These are phyloP conservation scores for Lithosia quadra DNA, from an alignment of 2,888 invertebrate genomes.

Conservation along the genomic window DNA sequence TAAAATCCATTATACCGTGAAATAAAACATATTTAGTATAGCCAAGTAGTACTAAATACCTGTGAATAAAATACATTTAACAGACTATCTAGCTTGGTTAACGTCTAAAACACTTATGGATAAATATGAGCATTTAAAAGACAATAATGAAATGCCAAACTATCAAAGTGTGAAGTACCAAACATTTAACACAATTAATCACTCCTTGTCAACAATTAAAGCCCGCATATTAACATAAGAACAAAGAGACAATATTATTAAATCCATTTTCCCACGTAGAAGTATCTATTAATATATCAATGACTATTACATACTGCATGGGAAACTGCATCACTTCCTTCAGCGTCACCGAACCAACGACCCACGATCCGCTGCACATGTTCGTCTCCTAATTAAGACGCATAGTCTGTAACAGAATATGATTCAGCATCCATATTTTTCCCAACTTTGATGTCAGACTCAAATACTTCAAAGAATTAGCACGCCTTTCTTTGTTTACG, in stretches of 20 bases:
- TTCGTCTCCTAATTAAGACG: constrained; percentile 36
- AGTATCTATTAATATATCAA: constrained; percentile 33
- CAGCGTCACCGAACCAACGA: constrained; percentile 56
- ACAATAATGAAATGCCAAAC: background rate
- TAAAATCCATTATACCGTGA: too few species aligned
- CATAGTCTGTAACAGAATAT: constrained; percentile 19
- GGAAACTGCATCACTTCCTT: constrained; percentile 68
- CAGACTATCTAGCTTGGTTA: background rate
- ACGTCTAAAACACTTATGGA: background rate
- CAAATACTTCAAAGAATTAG: constrained; percentile 33
- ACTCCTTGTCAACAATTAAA: background rate
- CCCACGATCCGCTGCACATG: constrained; percentile 33
- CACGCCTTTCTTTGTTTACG: constrained; percentile 32
- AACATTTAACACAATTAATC: background rate
- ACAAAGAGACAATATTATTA: background rate
- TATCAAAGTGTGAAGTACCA: background rate
- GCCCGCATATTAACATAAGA: background rate
- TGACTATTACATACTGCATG: constrained; percentile 44
- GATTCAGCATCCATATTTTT: constrained; percentile 19
- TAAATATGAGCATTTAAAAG: background rate
- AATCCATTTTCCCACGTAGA: constrained; percentile 28
- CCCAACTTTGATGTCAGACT: constrained; percentile 27
- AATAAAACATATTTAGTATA: too few species aligned
- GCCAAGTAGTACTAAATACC: too few species aligned
- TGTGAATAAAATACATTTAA: too few species aligned